Evolutionary conservation across 2,888 invertebrate species (phyloP).

Genomic region (Papilio elwesi): DNA sequence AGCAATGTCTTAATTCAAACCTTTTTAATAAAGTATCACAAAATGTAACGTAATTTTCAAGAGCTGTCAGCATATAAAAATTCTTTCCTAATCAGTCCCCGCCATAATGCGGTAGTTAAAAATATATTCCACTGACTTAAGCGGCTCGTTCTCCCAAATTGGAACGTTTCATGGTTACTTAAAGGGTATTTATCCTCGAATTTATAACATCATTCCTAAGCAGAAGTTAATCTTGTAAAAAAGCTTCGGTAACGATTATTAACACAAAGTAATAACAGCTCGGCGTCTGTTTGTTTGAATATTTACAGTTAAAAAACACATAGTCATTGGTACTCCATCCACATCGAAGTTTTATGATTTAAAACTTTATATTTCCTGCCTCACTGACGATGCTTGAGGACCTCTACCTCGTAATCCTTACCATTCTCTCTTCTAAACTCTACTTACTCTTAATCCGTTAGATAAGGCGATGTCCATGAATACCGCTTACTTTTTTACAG

Average conservation of each 20-base stretch:
- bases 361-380: no score
- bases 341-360: no score
- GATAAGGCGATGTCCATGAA: no score
- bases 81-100: slow-evolving; percentile 33
- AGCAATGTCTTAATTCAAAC: not conserved
- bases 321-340: no score
- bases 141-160: slow-evolving; percentile 39
- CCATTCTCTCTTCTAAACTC: no score
- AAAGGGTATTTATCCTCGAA: slow-evolving; percentile 39
- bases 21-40: not conserved
- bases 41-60: slow-evolving; percentile 16
- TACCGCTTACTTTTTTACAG: no score
- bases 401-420: no score
- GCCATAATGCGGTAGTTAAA: slow-evolving; percentile 36
- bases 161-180: slow-evolving; percentile 40
- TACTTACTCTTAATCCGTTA: no score
- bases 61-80: slow-evolving; percentile 34
- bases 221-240: slow-evolving; percentile 33
- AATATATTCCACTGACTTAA: slow-evolving; percentile 36
- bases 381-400: no score
- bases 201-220: slow-evolving; percentile 40
- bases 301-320: no score
- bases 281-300: slow-evolving; percentile 27
- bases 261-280: slow-evolving; percentile 22
- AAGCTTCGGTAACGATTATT: slow-evolving; percentile 38